Base-by-base conservation (phyloP, 2,113 vertebrate species). In the Chrysemys picta region DNA sequence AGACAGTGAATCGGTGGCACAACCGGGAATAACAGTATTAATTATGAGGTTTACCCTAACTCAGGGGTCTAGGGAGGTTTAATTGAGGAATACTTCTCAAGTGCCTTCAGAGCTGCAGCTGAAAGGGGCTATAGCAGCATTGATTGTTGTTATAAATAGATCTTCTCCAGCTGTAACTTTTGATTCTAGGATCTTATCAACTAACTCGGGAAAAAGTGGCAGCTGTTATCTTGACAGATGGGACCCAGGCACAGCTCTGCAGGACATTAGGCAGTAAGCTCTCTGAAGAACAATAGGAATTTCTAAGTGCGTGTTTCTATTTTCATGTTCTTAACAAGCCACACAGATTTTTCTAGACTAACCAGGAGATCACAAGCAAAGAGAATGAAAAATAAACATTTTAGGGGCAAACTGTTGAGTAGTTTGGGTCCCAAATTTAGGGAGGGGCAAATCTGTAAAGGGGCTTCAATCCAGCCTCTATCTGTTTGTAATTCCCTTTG, bases 141-240 rank as follows among this genome's bases (percentile, higher is more conserved):
- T 35, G 88, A 89, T 85, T 92, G 86, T 88, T 96, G 94, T 95
- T 95, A 97, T 95, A 96, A 96, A 95, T 96, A 97, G 93, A 92
- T 79, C 82, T 91, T 97, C 96, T 97, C 94, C 94, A 96, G 93
- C 89, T 87, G 88, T 35, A 93, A 86, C 86, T 96, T 97, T 94
- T 97, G 86, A 96, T 93, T 92, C 17, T 2, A 56, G 92, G 92
- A 94, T 93, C 95, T 95, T 95, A 93, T 79, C 49, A 96, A 95
- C 0, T 0, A 96, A 96, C 92, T 86, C 96, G 91, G 94, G 96
- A 94, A 95, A 96, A 96, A 97, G 92, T 52, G 84, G 89, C 97
- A 97, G 97, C 95, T 97, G 95, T 89, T 97, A 87, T 93, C 95
- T 90, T 95, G 96, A 95, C 97, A 97, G 96, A 96, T 95, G 95